Base-by-base conservation (phyloP, 2,113 vertebrate genomes). In the Bos indicus region DNA sequence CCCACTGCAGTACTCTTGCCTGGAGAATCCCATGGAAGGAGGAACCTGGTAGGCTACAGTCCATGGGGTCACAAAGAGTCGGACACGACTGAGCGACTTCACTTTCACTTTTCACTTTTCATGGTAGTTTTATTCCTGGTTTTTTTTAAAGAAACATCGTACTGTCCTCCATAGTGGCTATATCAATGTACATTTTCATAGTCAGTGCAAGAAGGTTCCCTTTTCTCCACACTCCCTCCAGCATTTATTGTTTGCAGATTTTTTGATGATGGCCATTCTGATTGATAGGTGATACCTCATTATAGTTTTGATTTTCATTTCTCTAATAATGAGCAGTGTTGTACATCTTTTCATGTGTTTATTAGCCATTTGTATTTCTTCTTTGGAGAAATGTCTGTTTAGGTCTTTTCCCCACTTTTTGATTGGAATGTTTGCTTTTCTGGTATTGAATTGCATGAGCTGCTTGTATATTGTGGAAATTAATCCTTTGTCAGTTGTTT, bases 1-100 rank as follows among this genome's bases (percentile, higher is more conserved):
- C 57, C 23, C 57, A 59, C 57, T 59, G 10, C 4, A 12, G 57
- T 59, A 12, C 25, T 59, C 57, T 26, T 59, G 57, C 25, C 57
- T 59, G 57, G 57, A 59, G 57, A 59, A 59, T 26, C 57, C 25
- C 57, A 26, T 12, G 25, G 57, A 59, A 4, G 57, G 25, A 26
- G 57, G 25, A 59, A 5, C 28, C 14, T 62, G 28, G 60, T 62
- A 1, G 28, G 60, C 60, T 62, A 14, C 6, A 16, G 60, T 62
- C 59, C 26, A 7, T 7, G 14, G 60, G 28, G 60, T 62, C 60
- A 7, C 30, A 33, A 16, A 62, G 60, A 62, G 6, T 62, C 0
- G 0, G 60, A 33, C 3, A 16, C 1, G 3, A 33, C 60, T 62
- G 60, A 62, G 60, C 6, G 0, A 62, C 60, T 30, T 30, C 28